phyloP scores from a whole-genome alignment of 2,888 invertebrate species.

The Gisinianus flammeolus region DNA sequence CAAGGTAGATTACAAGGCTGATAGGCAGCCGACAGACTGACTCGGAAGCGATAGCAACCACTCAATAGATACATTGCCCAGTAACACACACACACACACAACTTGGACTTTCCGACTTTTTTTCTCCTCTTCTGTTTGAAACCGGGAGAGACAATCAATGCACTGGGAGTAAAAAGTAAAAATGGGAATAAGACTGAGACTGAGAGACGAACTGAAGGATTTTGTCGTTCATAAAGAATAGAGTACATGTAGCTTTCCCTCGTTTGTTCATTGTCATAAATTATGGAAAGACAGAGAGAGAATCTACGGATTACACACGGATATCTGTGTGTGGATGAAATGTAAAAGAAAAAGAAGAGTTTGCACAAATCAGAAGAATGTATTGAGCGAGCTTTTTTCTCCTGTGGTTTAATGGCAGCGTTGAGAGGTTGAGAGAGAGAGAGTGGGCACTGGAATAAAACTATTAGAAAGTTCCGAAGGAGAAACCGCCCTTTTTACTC shows the following conservation, averaged over 20 bases:
- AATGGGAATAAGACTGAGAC: too few relatives aligned
- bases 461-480: not conserved
- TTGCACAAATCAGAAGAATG: too few relatives aligned
- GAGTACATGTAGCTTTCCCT: not conserved
- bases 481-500: not conserved
- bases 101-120: slow-evolving; percentile 1
- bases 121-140: not conserved
- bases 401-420: too few relatives aligned
- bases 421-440: too few relatives aligned
- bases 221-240: not conserved
- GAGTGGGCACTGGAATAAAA: too few relatives aligned
- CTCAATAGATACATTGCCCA: slow-evolving; percentile 24
- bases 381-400: not conserved
- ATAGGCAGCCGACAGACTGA: slow-evolving; percentile 17
- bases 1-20: slow-evolving; percentile 27
- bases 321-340: not conserved
- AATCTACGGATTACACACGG: not conserved
- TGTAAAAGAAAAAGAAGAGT: not conserved
- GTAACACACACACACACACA: not conserved
- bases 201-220: not conserved
- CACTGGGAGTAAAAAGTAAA: too few relatives aligned
- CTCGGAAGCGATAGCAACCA: slow-evolving; percentile 29
- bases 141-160: not conserved
- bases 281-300: too few relatives aligned
- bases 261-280: too few relatives aligned